phyloP scores from a whole-genome alignment of 2,888 invertebrate species.

The Drosophila testacea region DNA sequence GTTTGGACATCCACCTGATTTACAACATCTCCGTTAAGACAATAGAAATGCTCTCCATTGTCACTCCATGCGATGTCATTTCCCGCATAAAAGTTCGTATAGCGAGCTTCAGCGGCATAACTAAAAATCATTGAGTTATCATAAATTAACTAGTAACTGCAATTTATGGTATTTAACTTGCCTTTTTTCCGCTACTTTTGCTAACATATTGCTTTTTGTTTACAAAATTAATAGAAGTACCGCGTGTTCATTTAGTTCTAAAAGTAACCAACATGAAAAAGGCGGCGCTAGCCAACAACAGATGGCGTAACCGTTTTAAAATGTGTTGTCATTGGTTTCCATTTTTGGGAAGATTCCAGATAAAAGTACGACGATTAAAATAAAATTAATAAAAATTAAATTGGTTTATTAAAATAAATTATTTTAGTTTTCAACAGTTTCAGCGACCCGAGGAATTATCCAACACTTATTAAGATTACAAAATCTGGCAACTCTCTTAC shows the following conservation, averaged over 20 bases:
- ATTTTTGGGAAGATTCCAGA: too few species aligned
- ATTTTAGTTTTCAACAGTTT: background rate
- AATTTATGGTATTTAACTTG: constrained; percentile 4
- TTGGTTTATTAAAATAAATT: background rate
- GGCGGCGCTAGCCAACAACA: too few species aligned
- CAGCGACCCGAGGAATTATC: background rate
- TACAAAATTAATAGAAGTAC: constrained; percentile 47
- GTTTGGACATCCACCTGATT: constrained; percentile 88
- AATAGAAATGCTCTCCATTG: constrained; percentile 90
- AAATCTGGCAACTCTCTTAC: constrained; percentile 29
- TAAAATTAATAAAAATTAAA: background rate
- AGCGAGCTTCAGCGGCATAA: constrained; percentile 90
- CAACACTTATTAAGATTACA: constrained; percentile 23
- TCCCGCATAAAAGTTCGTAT: constrained; percentile 93
- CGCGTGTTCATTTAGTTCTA: constrained; percentile 44
- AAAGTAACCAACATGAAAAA: too few species aligned
- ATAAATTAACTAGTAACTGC: background rate
- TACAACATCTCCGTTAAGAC: constrained; percentile 90
- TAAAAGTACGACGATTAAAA: too few species aligned
- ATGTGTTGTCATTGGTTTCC: too few species aligned
- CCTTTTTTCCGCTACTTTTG: constrained; percentile 73
- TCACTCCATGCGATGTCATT: constrained; percentile 91
- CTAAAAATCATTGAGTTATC: constrained; percentile 85
- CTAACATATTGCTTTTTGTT: constrained; percentile 53
- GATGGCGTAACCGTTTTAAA: too few species aligned